Evolutionary conservation across 92 coral and sea anemone species (phyloP), one percentile per base, ranked within the genome.

Genomic region (Epizoanthus stellaris): DNA sequence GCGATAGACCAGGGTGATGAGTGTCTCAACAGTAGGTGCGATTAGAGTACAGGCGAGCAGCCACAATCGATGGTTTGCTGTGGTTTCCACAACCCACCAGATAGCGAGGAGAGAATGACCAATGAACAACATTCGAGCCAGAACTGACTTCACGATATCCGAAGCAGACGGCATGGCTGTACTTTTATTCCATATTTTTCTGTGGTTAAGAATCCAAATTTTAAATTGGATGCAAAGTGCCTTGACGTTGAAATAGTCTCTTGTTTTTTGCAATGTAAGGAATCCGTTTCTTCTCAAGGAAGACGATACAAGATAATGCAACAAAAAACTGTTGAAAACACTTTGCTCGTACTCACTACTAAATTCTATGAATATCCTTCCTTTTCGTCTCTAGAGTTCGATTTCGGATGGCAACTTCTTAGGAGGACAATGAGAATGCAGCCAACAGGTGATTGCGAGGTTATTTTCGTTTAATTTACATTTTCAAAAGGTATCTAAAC

Each of bases 31-130:
- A 39, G 89, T 82, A 3, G 93, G 90, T 0, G 88, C 92, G 6
- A 90, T 88, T 3, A 94, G 94, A 61, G 84, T 94, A 79, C 92
- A 90, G 3, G 94, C 84, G 39, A 97, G 86, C 86, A 91, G 76
- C 99, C 99, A 97, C 5, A 89, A 49, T 14, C 72, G 80, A 0
- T 77, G 34, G n/a, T 91, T 72, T 11, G 80, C 67, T 1, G 98
- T 94, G 3, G 88, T 87, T 66, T 82, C 73, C 21, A 95, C 95
- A 1, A 94, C 98, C 93, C 95, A 90, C 85, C 84, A 95, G 42
- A 97, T 93, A 0, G 99, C 89, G 62, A 95, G 91, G 5, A 97
- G 73, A 8, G 97, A 86, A 21, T 97, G 99, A 12, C 94, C 88
- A 2, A 88, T 85, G 67, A 97, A 91, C 36, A 97, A 66, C n/a